Evolutionary conservation across 2,888 invertebrate species (phyloP), one percentile per base, ranked within the genome.

Genomic region (Allacma fusca): DNA sequence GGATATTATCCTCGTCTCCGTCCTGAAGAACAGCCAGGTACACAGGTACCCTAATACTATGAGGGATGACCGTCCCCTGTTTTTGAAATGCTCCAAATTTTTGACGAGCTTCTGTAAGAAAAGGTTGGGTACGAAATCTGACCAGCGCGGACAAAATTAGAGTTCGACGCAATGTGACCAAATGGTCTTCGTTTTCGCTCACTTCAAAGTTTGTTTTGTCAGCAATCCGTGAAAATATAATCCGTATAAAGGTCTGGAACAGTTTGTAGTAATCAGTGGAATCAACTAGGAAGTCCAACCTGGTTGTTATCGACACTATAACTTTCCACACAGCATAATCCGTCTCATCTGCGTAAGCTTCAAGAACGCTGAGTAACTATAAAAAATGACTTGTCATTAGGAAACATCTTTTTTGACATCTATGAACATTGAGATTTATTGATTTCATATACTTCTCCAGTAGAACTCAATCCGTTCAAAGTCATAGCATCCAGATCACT

Each of bases 241-340:
- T 78, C n/a, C 76, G 57, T 1, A 80, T 81, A 74, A 81, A 84
- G 0, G 75, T 12, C 67, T 78, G 76, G 62, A 82, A 79, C 13
- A 77, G 78, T 4, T 69, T 71, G 29, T 78, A 75, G 21, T 77
- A 77, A 1, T 70, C 62, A 2, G 65, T 71, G 0, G 78, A 78
- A 0, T 94, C 92, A 79, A 96, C 88, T 34, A 97, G 88, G 67
- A 91, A 90, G 77, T 91, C 91, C 74, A 97, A 88, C 86, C 92
- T 92, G n/a, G 91, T 90, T 75, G 97, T 87, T 84, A 93, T 93
- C 86, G 92, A 93, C 62, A 91, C 91, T 82, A 96, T 91, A 0
- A 92, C 92, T 9, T 92, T 93, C 97, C 97, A 98, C 0, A 97
- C 97, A 0, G 96, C 96, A 88, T 93, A 98, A 87, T 97, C 94